Evolutionary conservation across 1,140 invertebrate species (phyloP), one percentile per base, ranked within the genome.

Genomic region (Meloidogyne hapla): DNA sequence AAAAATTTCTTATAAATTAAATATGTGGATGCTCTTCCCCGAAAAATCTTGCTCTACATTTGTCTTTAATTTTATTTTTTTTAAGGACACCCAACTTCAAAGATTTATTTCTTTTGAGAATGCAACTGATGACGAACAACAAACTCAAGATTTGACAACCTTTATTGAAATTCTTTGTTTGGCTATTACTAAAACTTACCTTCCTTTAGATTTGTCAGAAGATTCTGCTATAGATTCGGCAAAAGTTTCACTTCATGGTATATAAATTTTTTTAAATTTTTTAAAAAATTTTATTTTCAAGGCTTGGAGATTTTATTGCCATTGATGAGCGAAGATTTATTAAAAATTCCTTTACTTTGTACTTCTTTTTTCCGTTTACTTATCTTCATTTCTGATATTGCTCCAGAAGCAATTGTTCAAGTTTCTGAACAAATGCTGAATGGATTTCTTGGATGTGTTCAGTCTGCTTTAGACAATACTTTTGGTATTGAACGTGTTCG

Each of bases 281-380:
- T n/a, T n/a, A n/a, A n/a, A n/a, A n/a, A n/a, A n/a, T n/a, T n/a
- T n/a, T n/a, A n/a, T 75, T n/a, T 26, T 77, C 25, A n/a, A 77
- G 76, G 76, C 1, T 33, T 77, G 13, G 76, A 77, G 21, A 74
- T 77, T 15, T 26, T 77, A 23, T 61, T 77, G 18, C 76, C 76
- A 62, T 18, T 77, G 75, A 77, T 77, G 76, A 77, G 21, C 15
- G 76, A 77, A 33, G 67, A 77, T 45, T 40, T 77, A 61, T 25
- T 77, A 62, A 76, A 75, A 56, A 69, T 77, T 40, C 76, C 76
- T 1, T 40, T 48, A 8, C 28, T 77, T 21, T 77, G 76, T 21
- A 62, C 74, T 38, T 77, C 74, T 23, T 77, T 77, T 45, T 77
- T 77, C 63, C 76, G 76, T 38, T 64, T 77, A 3, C 75, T 77